Conservation (phyloP, 2,113 vertebrate genomes). For the Ptilorrhoa leucosticta region DNA sequence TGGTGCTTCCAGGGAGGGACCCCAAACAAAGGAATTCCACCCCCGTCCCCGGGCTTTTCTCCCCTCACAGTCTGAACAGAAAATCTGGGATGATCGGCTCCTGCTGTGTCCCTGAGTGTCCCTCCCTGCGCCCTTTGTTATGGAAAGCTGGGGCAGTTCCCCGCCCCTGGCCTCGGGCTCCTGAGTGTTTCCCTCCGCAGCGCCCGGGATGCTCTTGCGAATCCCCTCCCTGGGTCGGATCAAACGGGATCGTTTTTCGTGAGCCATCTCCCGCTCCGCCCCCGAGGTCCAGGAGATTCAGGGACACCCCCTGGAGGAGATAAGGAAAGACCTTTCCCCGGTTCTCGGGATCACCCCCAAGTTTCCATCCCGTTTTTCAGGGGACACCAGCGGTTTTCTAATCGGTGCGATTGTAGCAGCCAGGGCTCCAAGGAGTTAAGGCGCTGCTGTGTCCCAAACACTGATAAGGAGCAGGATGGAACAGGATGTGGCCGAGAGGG, state of each 20-base stretch:
- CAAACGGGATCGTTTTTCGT: fast-evolving
- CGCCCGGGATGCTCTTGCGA: background rate
- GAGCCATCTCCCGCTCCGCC: background rate
- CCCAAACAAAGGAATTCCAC: background rate
- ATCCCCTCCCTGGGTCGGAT: background rate
- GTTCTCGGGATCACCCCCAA: background rate
- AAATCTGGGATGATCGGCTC: background rate
- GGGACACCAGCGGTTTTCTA: fast-evolving
- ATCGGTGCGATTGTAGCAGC: background rate
- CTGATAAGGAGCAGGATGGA: background rate
- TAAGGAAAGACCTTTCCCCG: too few species aligned
- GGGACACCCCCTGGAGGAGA: background rate
- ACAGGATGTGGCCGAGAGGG: background rate
- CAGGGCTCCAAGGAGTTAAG: background rate
- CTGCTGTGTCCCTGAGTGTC: background rate
- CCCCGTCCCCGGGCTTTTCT: background rate
- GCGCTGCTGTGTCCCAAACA: background rate
- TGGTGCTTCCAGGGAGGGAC: background rate
- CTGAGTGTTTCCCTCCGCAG: background rate
- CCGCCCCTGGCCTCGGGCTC: background rate
- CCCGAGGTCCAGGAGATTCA: background rate
- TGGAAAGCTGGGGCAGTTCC: background rate
- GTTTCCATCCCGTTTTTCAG: too few species aligned
- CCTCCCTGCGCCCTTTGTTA: background rate
- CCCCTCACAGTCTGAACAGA: background rate